Evolutionary conservation across 2,797 vertebrate genomes (phyloP).

Genomic region (Lacerta agilis): DNA sequence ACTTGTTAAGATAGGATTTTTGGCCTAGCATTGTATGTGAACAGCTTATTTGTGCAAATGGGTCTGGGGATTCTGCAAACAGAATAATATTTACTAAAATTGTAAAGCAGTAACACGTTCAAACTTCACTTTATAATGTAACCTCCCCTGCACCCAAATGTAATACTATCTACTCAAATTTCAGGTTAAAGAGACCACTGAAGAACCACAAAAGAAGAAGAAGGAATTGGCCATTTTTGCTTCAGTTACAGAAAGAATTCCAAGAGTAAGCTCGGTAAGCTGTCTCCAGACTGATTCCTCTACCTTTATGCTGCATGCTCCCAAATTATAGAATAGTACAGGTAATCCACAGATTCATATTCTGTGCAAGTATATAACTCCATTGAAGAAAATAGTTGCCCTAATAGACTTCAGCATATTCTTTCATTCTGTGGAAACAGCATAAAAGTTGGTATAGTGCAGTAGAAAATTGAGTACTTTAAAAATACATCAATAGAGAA

Average conservation of each 20-base stretch:
- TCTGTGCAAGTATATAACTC: background rate
- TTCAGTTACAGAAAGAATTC: slow-evolving; percentile 57
- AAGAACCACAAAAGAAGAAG: slow-evolving; percentile 50
- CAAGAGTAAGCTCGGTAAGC: slow-evolving; percentile 53
- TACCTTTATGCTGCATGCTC: background rate
- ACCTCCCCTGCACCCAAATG: background rate
- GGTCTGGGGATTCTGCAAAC: background rate
- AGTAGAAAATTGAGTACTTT: background rate
- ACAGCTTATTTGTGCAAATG: background rate
- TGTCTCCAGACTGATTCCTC: background rate
- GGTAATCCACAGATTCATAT: background rate
- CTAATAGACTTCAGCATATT: background rate
- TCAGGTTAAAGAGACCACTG: slow-evolving; percentile 27
- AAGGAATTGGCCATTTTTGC: slow-evolving; percentile 51
- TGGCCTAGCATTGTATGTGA: background rate
- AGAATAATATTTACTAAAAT: background rate
- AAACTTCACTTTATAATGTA: background rate
- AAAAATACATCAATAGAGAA: background rate
- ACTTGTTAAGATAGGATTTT: background rate
- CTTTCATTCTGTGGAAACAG: background rate
- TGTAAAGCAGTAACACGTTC: background rate
- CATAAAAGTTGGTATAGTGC: background rate
- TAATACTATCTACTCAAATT: slow-evolving; percentile 28
- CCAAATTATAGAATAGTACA: background rate
- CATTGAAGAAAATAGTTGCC: background rate